These are phyloP conservation scores for Antheraea assamensis DNA, from an alignment of 2,888 invertebrate species.

Conservation along the genomic window DNA sequence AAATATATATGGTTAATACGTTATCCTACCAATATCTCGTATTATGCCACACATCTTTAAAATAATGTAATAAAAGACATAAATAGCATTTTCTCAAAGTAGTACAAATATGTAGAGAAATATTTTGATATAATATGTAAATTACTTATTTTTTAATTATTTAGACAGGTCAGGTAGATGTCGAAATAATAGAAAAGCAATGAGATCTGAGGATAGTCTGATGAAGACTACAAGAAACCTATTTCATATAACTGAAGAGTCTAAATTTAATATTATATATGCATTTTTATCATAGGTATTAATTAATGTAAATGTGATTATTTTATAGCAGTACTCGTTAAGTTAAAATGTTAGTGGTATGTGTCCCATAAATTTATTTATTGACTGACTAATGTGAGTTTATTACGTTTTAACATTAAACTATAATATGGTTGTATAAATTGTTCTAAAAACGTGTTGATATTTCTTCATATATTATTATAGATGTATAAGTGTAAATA, in stretches of 20 bases:
- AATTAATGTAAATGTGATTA: not conserved
- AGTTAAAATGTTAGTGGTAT: not conserved
- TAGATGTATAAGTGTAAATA: slow-evolving; percentile 23
- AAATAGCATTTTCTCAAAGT: no score
- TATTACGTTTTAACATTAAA: not conserved
- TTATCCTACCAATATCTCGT: no score
- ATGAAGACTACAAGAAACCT: not conserved
- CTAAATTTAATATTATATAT: not conserved
- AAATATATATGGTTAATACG: no score
- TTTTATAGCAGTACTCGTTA: not conserved
- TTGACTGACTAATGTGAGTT: not conserved
- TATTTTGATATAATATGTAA: no score
- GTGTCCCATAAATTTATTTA: not conserved
- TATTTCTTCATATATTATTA: not conserved
- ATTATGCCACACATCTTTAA: no score
- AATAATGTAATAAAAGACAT: no score
- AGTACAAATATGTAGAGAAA: no score
- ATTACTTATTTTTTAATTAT: no score
- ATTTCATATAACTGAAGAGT: not conserved
- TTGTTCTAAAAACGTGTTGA: slow-evolving; percentile 8
- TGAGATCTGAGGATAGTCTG: not conserved
- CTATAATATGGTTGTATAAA: not conserved
- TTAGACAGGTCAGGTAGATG: not conserved
- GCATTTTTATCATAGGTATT: not conserved
- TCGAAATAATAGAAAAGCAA: no score